Evolutionary conservation across 2,797 vertebrate genomes (phyloP).

Genomic region (Sebastes reedi): DNA sequence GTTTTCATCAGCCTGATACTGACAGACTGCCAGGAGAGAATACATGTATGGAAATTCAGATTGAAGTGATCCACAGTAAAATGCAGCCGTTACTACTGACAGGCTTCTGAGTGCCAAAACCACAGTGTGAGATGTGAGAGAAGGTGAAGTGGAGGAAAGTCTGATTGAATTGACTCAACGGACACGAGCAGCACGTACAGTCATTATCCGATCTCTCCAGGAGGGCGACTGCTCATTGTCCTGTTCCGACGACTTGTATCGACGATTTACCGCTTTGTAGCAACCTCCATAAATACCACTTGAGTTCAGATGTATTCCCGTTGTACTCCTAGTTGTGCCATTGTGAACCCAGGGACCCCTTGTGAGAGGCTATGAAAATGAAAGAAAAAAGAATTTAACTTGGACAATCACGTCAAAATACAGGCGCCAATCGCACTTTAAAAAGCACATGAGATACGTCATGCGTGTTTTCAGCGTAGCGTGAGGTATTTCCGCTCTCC

Average conservation of each 20-base stretch:
- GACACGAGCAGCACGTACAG: not conserved
- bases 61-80: not conserved
- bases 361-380: constrained; percentile 3
- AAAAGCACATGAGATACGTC: constrained; percentile 27
- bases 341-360: constrained; percentile 13
- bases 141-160: not conserved
- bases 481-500: constrained; percentile 61
- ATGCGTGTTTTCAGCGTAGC: constrained; percentile 30
- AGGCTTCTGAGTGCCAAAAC: not conserved
- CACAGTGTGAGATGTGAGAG: not conserved
- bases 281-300: not conserved
- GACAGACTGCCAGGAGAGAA: not conserved
- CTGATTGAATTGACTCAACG: not conserved
- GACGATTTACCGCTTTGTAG: not conserved
- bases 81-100: not conserved
- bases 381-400: constrained; percentile 3
- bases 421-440: constrained; percentile 27
- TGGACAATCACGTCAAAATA: not conserved
- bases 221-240: not conserved
- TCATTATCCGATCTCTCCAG: not conserved
- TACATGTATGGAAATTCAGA: not conserved
- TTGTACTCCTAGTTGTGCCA: not conserved
- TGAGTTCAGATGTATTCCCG: not conserved
- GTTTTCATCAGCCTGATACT: constrained; percentile 6
- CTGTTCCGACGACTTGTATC: not conserved